These are phyloP conservation scores for Hippocampus comes DNA, from an alignment of 2,113 vertebrate species.

Conservation along the genomic window DNA sequence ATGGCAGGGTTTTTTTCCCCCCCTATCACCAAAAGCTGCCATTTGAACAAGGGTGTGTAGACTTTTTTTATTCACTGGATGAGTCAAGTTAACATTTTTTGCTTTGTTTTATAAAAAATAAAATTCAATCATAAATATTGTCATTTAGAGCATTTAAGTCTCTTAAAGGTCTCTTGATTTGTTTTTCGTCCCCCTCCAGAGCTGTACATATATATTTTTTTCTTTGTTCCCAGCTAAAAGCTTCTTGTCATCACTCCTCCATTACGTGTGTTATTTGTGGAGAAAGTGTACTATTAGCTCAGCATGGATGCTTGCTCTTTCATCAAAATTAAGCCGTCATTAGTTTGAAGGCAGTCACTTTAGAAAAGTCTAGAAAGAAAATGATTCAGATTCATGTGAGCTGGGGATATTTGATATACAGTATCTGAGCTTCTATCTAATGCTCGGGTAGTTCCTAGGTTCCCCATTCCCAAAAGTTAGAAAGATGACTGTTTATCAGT, in stretches of 20 bases:
- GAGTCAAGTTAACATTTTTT: too few relatives aligned
- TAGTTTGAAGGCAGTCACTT: background rate
- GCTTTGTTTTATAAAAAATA: too few relatives aligned
- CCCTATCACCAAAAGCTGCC: too few relatives aligned
- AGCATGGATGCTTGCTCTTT: conserved; percentile 35
- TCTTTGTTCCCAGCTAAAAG: background rate
- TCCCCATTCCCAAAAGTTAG: background rate
- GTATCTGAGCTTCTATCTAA: background rate
- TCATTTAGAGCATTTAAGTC: background rate
- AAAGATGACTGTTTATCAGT: background rate
- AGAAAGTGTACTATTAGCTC: conserved; percentile 26
- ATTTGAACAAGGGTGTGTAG: too few relatives aligned
- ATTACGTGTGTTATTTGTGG: conserved; percentile 43
- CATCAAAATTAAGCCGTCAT: background rate
- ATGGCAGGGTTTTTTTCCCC: too few relatives aligned
- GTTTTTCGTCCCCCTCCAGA: background rate
- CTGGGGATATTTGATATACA: background rate
- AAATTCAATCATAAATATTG: background rate
- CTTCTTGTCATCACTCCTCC: conserved; percentile 20
- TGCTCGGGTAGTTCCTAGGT: background rate
- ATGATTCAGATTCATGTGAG: background rate
- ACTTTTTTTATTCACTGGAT: too few relatives aligned
- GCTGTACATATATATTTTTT: background rate
- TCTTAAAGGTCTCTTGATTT: background rate
- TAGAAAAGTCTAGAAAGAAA: background rate